Conservation (phyloP, 1,140 invertebrate genomes). For the Zaprionus kolodkinae region DNA sequence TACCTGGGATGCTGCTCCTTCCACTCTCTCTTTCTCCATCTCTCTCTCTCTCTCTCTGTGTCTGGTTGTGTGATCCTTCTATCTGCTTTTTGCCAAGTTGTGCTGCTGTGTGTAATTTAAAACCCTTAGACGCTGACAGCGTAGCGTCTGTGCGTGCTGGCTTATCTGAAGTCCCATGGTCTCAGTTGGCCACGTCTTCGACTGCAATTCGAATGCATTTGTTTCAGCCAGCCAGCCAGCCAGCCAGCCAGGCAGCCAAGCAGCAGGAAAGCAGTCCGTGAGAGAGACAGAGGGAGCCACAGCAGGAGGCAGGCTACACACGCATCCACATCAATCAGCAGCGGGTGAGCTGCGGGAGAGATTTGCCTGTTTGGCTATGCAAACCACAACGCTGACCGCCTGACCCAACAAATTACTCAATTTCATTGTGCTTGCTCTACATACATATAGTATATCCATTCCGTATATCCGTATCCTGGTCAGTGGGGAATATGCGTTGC, state of each 20-base stretch:
- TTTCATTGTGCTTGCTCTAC: constrained; percentile 73
- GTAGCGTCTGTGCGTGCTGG: constrained; percentile 71
- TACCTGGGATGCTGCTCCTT: constrained; percentile 41
- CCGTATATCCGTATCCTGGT: constrained; percentile 51
- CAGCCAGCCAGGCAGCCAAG: no score
- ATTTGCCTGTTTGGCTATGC: constrained; percentile 75
- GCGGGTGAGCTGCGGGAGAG: constrained; percentile 22
- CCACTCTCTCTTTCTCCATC: neutral
- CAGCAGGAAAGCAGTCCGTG: constrained; percentile 5
- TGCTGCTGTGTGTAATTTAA: constrained; percentile 60
- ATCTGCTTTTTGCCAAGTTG: constrained; percentile 27
- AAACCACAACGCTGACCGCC: constrained; percentile 79
- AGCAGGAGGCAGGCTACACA: constrained; percentile 36
- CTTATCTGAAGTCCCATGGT: constrained; percentile 55
- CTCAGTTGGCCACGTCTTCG: constrained; percentile 54
- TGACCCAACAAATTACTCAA: constrained; percentile 82
- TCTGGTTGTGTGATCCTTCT: neutral
- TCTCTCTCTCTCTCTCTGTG: constrained; percentile 12
- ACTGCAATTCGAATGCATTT: constrained; percentile 69
- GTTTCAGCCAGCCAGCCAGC: constrained; percentile 21
- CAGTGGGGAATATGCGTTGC: constrained; percentile 37
- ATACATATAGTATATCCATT: constrained; percentile 34
- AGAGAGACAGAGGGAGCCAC: neutral
- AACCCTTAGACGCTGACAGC: constrained; percentile 72
- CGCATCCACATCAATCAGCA: constrained; percentile 66